Percentiles rank a stretch among this genome's conserved stretches.
phyloP scores from a whole-genome alignment of 2,888 invertebrate genomes.

The Drosophila setosimentum region DNA sequence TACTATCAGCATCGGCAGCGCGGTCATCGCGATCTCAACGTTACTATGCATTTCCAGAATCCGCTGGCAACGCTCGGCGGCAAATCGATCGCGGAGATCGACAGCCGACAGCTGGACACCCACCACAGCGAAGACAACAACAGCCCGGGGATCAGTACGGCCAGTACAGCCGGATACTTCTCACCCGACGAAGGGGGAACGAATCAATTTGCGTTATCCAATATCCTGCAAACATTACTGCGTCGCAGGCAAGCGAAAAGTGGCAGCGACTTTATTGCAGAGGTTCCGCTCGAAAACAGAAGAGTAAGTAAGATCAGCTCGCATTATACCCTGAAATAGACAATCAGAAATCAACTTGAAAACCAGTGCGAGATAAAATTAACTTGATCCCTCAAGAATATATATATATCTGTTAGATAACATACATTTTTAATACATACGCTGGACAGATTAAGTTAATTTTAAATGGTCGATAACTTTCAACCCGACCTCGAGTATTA shows the following conservation, averaged over 20 bases:
- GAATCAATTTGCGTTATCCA: constrained; percentile 66
- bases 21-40: constrained; percentile 86
- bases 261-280: constrained; percentile 57
- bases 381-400: not conserved
- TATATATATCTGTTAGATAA: not conserved
- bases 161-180: constrained; percentile 56
- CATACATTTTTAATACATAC: not conserved
- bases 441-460: not conserved
- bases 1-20: constrained; percentile 83
- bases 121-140: constrained; percentile 2
- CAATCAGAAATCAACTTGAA: not conserved
- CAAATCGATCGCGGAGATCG: constrained; percentile 47
- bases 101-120: constrained; percentile 19
- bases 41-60: constrained; percentile 85
- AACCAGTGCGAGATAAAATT: not conserved
- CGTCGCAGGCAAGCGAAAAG: constrained; percentile 53
- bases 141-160: constrained; percentile 41
- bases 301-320: constrained; percentile 57
- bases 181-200: constrained; percentile 43
- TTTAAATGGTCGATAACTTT: not conserved
- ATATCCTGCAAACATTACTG: constrained; percentile 67
- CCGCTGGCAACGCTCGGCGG: constrained; percentile 78
- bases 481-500: too few species aligned
- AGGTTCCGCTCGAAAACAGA: constrained; percentile 76
- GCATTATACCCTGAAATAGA: not conserved